Conservation (phyloP, 2,888 invertebrate genomes). For the Cataglyphis rosenhaueri region DNA sequence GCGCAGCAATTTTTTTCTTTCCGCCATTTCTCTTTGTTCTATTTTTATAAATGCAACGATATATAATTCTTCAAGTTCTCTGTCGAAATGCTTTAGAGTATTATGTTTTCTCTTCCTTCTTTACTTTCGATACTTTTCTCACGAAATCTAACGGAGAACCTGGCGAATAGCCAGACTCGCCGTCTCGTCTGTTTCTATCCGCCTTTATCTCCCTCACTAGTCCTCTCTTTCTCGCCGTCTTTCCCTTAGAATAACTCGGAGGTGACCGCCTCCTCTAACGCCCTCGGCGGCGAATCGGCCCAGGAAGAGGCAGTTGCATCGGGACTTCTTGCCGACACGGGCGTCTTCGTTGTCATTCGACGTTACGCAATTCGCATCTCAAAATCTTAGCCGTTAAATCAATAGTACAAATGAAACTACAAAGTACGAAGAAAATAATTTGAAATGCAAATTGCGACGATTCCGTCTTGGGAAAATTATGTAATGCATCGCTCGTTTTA, state of each 20-base stretch:
- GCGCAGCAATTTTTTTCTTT: constrained; percentile 7
- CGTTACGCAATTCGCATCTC: constrained; percentile 83
- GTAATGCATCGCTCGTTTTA: not conserved
- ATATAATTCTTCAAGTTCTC: constrained; percentile 6
- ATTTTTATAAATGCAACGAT: constrained; percentile 16
- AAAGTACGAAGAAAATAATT: constrained; percentile 2
- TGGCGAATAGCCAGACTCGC: constrained; percentile 78
- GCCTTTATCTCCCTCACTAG: constrained; percentile 39
- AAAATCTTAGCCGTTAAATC: constrained; percentile 78
- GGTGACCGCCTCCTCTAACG: constrained; percentile 82
- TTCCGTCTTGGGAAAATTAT: not conserved
- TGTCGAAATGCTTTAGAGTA: not conserved
- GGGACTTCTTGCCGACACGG: constrained; percentile 81
- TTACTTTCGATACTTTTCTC: constrained; percentile 61
- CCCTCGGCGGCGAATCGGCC: constrained; percentile 75
- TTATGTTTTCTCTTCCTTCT: constrained; percentile 4
- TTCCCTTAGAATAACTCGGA: constrained; percentile 84
- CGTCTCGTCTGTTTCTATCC: constrained; percentile 60
- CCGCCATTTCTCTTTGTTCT: constrained; percentile 6
- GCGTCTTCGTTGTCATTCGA: constrained; percentile 73
- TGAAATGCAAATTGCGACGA: constrained; percentile 51
- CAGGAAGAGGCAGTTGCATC: constrained; percentile 79
- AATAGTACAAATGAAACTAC: constrained; percentile 76
- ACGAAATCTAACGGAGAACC: constrained; percentile 62
- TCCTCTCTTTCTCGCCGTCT: constrained; percentile 58